Evolutionary conservation across 2,113 vertebrate species (phyloP).

Genomic region (Mus pahari): DNA sequence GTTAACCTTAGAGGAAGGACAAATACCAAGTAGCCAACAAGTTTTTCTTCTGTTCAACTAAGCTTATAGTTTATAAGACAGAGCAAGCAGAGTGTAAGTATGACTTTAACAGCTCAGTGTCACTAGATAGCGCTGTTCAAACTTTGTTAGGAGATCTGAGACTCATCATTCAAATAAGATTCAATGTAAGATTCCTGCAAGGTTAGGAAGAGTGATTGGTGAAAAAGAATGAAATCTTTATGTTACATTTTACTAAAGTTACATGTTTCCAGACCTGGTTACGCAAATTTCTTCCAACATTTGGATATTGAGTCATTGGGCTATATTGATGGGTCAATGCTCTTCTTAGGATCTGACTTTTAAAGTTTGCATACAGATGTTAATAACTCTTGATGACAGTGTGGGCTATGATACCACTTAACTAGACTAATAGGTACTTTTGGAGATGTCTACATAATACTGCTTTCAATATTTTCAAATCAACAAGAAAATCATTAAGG

Average conservation of each 20-base stretch:
- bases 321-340: background rate
- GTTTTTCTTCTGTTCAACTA: background rate
- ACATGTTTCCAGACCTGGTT: conserved; percentile 21
- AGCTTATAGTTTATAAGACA: background rate
- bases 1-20: background rate
- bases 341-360: conserved; percentile 34
- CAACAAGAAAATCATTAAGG: conserved; percentile 26
- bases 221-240: background rate
- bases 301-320: background rate
- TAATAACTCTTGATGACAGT: conserved; percentile 26
- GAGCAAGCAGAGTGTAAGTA: background rate
- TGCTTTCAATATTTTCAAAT: conserved; percentile 36
- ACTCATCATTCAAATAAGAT: background rate
- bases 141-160: background rate
- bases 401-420: background rate
- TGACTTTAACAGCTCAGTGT: background rate
- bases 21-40: background rate
- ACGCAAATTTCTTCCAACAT: conserved; percentile 15
- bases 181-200: no score
- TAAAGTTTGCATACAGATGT: conserved; percentile 1
- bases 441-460: background rate
- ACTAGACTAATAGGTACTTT: conserved; percentile 5
- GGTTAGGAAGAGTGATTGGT: background rate
- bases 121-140: background rate
- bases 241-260: conserved; percentile 12